These are phyloP conservation scores for Azemiops feae DNA, from an alignment of 2,113 vertebrate species.

Conservation along the genomic window DNA sequence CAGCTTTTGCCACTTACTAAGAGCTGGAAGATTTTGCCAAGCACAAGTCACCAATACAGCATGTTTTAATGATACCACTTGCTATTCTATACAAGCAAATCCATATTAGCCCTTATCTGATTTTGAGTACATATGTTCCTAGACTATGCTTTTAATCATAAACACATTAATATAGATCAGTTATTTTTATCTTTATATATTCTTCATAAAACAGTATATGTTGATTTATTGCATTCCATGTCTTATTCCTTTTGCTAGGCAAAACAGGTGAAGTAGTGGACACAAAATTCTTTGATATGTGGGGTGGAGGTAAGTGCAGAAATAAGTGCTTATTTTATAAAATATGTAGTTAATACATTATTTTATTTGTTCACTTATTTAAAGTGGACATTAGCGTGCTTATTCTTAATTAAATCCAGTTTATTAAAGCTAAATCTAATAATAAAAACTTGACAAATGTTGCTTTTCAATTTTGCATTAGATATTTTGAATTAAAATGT, in stretches of 20 bases:
- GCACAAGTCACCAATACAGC: too few relatives aligned
- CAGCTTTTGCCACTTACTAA: background rate
- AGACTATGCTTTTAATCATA: background rate
- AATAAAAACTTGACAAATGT: background rate
- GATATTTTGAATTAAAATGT: constrained; percentile 1
- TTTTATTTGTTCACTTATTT: background rate
- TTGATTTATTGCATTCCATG: background rate
- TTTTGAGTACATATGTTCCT: background rate
- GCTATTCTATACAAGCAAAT: background rate
- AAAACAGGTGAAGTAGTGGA: constrained; percentile 80
- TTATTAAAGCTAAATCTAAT: background rate
- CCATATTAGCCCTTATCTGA: background rate
- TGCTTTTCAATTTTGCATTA: background rate
- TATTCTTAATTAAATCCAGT: background rate
- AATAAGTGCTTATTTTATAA: background rate
- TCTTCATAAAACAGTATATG: background rate
- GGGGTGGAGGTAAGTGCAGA: constrained; percentile 85
- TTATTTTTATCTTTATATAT: background rate
- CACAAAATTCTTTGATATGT: constrained; percentile 89
- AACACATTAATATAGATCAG: background rate
- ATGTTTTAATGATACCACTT: background rate
- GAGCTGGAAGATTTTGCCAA: background rate
- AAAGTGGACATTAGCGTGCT: background rate
- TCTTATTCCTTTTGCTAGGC: constrained; percentile 69
- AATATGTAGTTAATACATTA: background rate